These are phyloP conservation scores for Latrodectus geometricus DNA, from an alignment of 1,140 invertebrate species.

Conservation along the genomic window DNA sequence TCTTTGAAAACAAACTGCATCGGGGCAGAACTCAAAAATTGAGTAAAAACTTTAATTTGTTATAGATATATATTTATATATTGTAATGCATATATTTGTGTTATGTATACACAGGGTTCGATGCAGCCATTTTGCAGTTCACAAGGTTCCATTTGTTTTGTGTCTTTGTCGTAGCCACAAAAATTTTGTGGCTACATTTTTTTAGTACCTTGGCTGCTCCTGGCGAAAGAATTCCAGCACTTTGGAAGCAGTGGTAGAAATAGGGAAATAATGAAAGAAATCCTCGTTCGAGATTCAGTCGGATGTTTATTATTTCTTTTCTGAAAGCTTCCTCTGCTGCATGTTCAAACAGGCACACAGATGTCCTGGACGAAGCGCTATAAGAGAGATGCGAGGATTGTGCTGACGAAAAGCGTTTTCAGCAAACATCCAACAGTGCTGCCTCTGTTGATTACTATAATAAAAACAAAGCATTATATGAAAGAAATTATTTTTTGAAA, in stretches of 20 bases:
- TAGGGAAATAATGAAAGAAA: too few relatives aligned
- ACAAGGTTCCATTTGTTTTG: background rate
- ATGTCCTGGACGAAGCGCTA: slow-evolving; percentile 12
- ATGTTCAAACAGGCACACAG: background rate
- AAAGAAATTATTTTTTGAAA: background rate
- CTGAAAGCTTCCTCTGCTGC: too few relatives aligned
- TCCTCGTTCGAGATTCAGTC: too few relatives aligned
- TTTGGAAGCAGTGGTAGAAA: too few relatives aligned
- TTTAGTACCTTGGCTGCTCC: too few relatives aligned
- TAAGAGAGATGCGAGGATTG: slow-evolving; percentile 47
- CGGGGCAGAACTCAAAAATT: background rate
- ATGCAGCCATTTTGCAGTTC: background rate
- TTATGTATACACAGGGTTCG: background rate
- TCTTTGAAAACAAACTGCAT: too few relatives aligned
- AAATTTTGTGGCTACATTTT: too few relatives aligned
- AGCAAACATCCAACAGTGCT: slow-evolving; percentile 46
- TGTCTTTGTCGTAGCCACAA: background rate
- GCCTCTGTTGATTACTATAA: slow-evolving; percentile 56
- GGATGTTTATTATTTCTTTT: too few relatives aligned
- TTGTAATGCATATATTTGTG: slow-evolving; percentile 6
- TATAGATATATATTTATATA: slow-evolving; percentile 32
- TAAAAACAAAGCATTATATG: slow-evolving; percentile 13
- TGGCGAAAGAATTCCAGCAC: too few relatives aligned
- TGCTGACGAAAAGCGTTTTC: slow-evolving; percentile 45
- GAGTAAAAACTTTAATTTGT: slow-evolving; percentile 32